Percentiles rank a stretch among this genome's conserved stretches.
Conservation (phyloP, 2,797 vertebrate genomes). For the Astyanax mexicanus region DNA sequence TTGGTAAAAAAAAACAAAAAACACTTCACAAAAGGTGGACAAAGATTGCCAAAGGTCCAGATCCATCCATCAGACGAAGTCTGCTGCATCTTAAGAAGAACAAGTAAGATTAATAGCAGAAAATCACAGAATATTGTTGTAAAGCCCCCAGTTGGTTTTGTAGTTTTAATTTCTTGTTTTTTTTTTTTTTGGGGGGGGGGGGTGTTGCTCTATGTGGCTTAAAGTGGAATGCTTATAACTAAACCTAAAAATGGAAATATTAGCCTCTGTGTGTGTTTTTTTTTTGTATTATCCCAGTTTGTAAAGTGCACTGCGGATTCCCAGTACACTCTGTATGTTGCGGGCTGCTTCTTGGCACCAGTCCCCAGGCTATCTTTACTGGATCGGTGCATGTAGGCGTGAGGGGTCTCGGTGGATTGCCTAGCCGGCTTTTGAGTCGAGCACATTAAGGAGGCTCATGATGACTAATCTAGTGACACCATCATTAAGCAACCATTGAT, state of each 20-base stretch:
- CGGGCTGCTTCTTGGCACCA: neutral
- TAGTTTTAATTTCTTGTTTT: too few species aligned
- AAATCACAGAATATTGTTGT: too few species aligned
- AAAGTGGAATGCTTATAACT: neutral
- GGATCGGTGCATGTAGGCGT: slow-evolving; percentile 19
- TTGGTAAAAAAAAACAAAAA: too few species aligned
- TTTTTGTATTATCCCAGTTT: neutral
- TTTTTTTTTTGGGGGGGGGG: too few species aligned
- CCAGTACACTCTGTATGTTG: neutral
- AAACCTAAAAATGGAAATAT: neutral
- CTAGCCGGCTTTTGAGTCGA: slow-evolving; percentile 32
- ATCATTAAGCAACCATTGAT: slow-evolving; percentile 17
- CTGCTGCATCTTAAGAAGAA: too few species aligned
- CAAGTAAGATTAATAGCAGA: too few species aligned
- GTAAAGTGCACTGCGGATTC: neutral
- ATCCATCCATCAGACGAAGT: too few species aligned
- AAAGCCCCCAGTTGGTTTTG: too few species aligned
- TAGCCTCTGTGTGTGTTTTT: neutral
- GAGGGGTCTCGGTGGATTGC: slow-evolving; percentile 11
- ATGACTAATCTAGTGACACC: slow-evolving; percentile 27
- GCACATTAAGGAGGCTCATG: slow-evolving; percentile 15
- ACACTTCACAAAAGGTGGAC: too few species aligned
- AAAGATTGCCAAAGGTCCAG: too few species aligned
- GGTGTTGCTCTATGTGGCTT: too few species aligned
- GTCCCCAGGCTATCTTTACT: neutral